Evolutionary conservation across 1,140 invertebrate species (phyloP), one percentile per base, ranked within the genome.

Genomic region (Laupala kohalensis): DNA sequence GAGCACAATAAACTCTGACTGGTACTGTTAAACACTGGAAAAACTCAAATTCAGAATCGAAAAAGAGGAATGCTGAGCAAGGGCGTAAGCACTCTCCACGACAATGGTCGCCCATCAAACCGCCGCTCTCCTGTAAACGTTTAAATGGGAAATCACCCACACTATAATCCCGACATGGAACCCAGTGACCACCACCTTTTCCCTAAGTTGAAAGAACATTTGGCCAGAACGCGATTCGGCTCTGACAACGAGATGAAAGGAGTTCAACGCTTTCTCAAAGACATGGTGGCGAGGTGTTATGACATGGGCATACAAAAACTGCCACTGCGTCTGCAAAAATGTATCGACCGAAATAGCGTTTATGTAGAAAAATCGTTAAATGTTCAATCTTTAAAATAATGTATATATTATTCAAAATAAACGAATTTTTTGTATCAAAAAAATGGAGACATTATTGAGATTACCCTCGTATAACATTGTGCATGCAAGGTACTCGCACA

Each of bases 131-230:
- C 29, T 13, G 69, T 25, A 67, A 67, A 4, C 23, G 23, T 26
- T 67, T 67, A 19, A 6, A 25, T 83, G 78, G 81, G 77, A 82
- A 71, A 76, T 80, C 75, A 71, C 76, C 79, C 79, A 76, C 79
- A 79, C 68, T 83, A 81, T 76, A 79, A 74, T 74, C 79, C 78
- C 69, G 81, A 84, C 75, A 66, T 83, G 9, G 77, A 79, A 71
- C 79, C 79, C 74, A 78, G 74, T 71, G 78, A 84, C 63, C 82
- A 74, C 69, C 76, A 81, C 72, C 75, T 84, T 62, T 84, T 83
- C 67, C 64, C 25, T 27, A 67, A 72, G 30, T 26, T 74, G 69
- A 74, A 74, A 71, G 65, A 74, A 67, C 70, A 74, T 70, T 68
- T 74, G 69, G 30, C 64, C 25, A 73, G 69, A 68, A 66, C 37